Conservation (phyloP, 1,140 invertebrate genomes). For the Lineus longissimus region DNA sequence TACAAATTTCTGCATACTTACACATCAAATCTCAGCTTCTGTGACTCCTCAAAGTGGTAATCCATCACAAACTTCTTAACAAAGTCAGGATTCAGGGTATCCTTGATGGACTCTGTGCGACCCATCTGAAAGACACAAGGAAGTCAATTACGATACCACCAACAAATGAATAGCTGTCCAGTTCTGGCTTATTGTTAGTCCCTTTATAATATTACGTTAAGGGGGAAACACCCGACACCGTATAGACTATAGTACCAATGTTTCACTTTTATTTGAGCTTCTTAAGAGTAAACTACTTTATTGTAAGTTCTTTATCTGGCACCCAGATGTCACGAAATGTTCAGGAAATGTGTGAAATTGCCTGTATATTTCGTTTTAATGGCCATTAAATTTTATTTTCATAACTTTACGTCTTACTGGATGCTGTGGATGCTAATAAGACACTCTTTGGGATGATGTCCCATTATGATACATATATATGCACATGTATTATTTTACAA, state of each 20-base stretch:
- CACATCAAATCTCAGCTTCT: slow-evolving; percentile 55
- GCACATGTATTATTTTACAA: no score
- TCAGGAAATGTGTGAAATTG: no score
- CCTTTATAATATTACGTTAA: background rate
- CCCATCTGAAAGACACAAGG: slow-evolving; percentile 47
- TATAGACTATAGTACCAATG: background rate
- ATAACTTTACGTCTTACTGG: no score
- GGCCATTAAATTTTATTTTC: no score
- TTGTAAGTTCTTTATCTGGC: no score
- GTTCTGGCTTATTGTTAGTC: background rate
- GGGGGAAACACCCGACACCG: background rate
- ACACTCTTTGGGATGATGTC: no score
- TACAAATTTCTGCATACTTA: slow-evolving; percentile 27
- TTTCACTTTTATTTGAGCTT: no score
- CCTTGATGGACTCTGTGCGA: slow-evolving; percentile 58
- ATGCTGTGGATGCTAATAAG: no score
- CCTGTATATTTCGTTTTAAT: no score
- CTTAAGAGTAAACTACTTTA: no score
- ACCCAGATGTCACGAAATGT: no score
- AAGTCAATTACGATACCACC: background rate
- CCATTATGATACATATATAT: no score
- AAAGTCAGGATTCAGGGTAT: slow-evolving; percentile 59
- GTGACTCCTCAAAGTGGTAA: slow-evolving; percentile 60
- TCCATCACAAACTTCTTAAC: slow-evolving; percentile 57
- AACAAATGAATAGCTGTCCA: background rate